phyloP scores from a whole-genome alignment of 2,888 invertebrate genomes.

The Chloroclysta siterata region DNA sequence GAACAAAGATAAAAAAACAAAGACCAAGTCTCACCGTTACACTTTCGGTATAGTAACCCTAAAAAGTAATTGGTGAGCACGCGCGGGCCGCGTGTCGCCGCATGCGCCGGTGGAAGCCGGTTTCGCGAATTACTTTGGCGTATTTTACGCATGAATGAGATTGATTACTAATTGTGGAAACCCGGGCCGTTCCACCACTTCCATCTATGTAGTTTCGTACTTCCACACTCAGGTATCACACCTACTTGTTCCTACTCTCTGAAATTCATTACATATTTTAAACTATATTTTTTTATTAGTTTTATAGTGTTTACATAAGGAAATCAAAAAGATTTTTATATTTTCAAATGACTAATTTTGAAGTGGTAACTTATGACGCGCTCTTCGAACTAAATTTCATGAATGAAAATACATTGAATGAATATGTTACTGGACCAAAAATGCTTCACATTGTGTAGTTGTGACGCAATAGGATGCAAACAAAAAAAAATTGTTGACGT shows the following conservation, averaged over 20 bases:
- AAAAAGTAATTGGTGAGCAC: background rate
- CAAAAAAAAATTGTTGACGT: slow-evolving; percentile 5
- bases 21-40: too few species aligned
- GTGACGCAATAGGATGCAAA: slow-evolving; percentile 24
- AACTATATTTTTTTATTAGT: too few species aligned
- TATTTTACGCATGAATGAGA: slow-evolving; percentile 18
- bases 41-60: background rate
- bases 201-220: background rate
- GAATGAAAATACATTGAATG: slow-evolving; percentile 3
- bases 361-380: background rate
- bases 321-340: too few species aligned
- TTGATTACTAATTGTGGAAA: slow-evolving; percentile 21
- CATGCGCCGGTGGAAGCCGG: slow-evolving; percentile 4
- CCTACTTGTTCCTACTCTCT: background rate
- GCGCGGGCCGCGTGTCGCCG: background rate
- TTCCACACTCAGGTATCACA: background rate
- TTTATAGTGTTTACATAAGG: too few species aligned
- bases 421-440: background rate
- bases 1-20: too few species aligned
- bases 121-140: slow-evolving; percentile 9
- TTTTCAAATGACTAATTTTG: too few species aligned
- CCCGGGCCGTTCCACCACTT: slow-evolving; percentile 15
- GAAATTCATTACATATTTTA: slow-evolving; percentile 1
- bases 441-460: slow-evolving; percentile 14
- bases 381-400: slow-evolving; percentile 10